Conservation (phyloP, 2,797 vertebrate species). For the Clarias fuscus region DNA sequence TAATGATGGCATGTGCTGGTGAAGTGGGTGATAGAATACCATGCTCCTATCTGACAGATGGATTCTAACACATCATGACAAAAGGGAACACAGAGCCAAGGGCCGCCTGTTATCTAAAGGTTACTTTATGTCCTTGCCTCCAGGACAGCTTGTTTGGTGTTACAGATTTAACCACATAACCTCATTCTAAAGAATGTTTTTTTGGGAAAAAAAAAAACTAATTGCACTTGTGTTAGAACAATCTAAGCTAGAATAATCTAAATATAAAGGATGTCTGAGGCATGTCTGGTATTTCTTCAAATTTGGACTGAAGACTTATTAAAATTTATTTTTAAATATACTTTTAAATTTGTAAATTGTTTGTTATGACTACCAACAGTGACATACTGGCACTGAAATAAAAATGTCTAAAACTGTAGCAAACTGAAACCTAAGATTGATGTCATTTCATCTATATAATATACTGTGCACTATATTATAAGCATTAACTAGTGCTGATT, state of each 20-base stretch:
- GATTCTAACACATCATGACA: slow-evolving; percentile 29
- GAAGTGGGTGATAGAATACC: slow-evolving; percentile 40
- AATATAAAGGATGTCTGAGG: background rate
- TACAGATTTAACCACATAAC: background rate
- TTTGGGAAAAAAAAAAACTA: no score
- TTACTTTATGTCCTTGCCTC: slow-evolving; percentile 12
- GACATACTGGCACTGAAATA: background rate
- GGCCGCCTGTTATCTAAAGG: background rate
- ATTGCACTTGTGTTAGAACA: background rate
- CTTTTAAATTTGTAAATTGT: background rate
- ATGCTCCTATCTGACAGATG: slow-evolving; percentile 44
- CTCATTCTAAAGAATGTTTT: background rate
- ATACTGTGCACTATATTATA: background rate
- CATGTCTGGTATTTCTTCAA: background rate
- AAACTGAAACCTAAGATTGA: background rate
- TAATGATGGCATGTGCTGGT: slow-evolving; percentile 30
- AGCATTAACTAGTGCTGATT: background rate
- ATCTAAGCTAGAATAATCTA: background rate
- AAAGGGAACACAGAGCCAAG: slow-evolving; percentile 8
- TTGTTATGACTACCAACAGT: background rate
- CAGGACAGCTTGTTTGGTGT: background rate
- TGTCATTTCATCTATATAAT: background rate
- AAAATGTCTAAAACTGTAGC: background rate
- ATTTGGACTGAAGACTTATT: background rate
- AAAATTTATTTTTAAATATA: background rate